Percentiles rank a stretch among this genome's conserved stretches.
Evolutionary conservation across 2,888 invertebrate genomes (phyloP).

Genomic region (Acanthococcus lagerstroemiae): DNA sequence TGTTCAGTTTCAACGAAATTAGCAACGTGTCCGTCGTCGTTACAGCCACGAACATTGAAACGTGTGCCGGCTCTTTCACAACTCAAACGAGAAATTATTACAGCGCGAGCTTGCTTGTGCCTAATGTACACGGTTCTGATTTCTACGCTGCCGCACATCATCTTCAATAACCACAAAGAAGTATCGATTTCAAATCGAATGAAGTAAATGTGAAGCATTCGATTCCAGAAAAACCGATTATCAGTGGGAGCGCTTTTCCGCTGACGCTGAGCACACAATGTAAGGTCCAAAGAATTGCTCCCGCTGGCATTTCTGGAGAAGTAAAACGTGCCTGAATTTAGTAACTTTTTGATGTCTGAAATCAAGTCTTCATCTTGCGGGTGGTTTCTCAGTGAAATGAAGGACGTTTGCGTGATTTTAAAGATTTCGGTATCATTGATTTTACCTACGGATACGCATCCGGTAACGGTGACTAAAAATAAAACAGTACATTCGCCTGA

Average conservation of each 20-base stretch:
- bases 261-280: constrained; percentile 83
- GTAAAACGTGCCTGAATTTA: constrained; percentile 98
- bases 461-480: constrained; percentile 86
- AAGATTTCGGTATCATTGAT: constrained; percentile 91
- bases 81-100: constrained; percentile 89
- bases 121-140: constrained; percentile 97
- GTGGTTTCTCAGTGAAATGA: constrained; percentile 73
- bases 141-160: constrained; percentile 96
- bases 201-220: constrained; percentile 87
- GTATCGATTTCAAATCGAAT: constrained; percentile 85
- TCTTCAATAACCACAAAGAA: constrained; percentile 80
- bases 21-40: constrained; percentile 98
- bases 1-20: constrained; percentile 99
- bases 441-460: constrained; percentile 93
- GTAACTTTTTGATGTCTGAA: constrained; percentile 62
- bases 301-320: constrained; percentile 68
- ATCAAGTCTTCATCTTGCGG: constrained; percentile 51
- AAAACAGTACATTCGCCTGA: constrained; percentile 70
- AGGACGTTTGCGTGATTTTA: constrained; percentile 83
- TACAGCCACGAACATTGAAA: constrained; percentile 96
- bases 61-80: constrained; percentile 96
- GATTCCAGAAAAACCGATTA: constrained; percentile 97
- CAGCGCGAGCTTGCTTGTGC: constrained; percentile 83
- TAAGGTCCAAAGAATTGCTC: constrained; percentile 69
- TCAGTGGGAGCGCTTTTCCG: constrained; percentile 72